phyloP scores from a whole-genome alignment of 2,113 vertebrate genomes.

The Pteronura brasiliensis region DNA sequence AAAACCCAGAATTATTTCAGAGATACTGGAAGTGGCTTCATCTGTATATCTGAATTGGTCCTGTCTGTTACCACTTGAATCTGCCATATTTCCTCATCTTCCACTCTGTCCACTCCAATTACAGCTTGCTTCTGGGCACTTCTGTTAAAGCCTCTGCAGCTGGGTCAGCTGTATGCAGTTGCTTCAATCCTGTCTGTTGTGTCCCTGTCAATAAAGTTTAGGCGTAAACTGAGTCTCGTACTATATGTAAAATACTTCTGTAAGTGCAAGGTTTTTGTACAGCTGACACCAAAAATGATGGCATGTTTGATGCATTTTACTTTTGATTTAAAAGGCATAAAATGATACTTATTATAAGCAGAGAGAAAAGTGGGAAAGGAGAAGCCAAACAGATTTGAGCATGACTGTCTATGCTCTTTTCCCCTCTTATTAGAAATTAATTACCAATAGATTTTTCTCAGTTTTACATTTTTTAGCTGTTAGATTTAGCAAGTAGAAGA shows the following conservation, averaged over 20 bases:
- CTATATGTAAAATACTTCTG: background rate
- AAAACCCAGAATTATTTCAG: background rate
- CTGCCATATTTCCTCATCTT: background rate
- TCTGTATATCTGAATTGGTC: background rate
- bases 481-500: background rate
- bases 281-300: background rate
- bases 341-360: background rate
- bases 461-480: background rate
- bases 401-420: background rate
- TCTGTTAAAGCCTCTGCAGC: background rate
- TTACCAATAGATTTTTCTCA: background rate
- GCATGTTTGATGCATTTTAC: background rate
- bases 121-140: background rate
- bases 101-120: background rate
- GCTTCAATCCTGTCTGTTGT: background rate
- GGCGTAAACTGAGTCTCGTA: background rate
- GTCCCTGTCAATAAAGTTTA: background rate
- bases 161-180: background rate
- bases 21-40: background rate
- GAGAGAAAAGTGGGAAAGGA: background rate
- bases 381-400: background rate
- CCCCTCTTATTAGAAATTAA: background rate
- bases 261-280: background rate
- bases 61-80: background rate
- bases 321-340: background rate